Percentiles rank a stretch among this genome's conserved stretches.
These are phyloP conservation scores for Oxyura jamaicensis DNA, from an alignment of 2,113 vertebrate genomes.

Conservation along the genomic window DNA sequence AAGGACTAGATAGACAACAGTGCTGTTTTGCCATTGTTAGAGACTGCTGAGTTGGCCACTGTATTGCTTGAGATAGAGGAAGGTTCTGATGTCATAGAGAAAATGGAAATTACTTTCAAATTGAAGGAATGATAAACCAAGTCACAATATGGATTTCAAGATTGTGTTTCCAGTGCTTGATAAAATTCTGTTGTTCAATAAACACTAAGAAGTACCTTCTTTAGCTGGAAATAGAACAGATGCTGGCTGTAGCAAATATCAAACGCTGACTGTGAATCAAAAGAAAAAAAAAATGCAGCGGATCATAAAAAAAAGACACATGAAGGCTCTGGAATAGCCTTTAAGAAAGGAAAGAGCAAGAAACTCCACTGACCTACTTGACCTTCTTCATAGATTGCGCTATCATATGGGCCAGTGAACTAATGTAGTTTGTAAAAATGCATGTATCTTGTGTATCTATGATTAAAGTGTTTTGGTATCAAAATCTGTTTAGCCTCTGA, in stretches of 20 bases:
- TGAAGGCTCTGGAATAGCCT: background rate
- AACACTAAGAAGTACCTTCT: background rate
- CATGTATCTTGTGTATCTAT: background rate
- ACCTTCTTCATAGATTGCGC: background rate
- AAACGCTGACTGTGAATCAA: background rate
- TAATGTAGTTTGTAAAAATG: background rate
- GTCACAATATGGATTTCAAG: background rate
- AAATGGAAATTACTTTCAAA: background rate
- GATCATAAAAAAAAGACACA: background rate
- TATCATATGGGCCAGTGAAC: fast-evolving
- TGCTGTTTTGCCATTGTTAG: background rate
- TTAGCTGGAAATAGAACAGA: background rate
- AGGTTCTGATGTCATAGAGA: background rate
- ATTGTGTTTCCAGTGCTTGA: background rate
- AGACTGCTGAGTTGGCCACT: background rate
- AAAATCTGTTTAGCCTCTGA: background rate
- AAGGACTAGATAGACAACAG: background rate
- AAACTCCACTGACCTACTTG: fast-evolving
- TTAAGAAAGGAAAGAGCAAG: background rate
- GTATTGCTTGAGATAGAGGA: background rate
- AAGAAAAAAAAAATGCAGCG: background rate
- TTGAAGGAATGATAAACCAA: background rate
- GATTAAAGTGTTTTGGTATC: background rate
- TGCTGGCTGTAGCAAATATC: background rate
- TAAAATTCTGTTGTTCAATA: background rate